Percentiles rank a stretch among this genome's conserved stretches.
These are phyloP conservation scores for Caranx ignobilis DNA, from an alignment of 2,113 vertebrate genomes.

Conservation along the genomic window DNA sequence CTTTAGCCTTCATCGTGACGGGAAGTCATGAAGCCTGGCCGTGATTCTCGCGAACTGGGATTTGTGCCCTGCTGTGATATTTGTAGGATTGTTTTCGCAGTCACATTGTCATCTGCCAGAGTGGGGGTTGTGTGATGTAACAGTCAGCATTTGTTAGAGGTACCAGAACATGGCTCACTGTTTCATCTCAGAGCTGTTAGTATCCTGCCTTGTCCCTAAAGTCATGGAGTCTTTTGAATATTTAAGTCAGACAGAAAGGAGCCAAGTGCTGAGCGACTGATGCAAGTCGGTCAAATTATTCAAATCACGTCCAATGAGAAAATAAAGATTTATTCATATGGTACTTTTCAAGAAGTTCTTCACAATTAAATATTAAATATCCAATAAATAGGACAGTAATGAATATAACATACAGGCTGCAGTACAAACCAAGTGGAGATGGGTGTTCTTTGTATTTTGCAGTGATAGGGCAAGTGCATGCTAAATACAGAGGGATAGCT, in stretches of 20 bases:
- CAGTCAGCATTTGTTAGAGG: constrained; percentile 29
- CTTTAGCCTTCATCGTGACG: constrained; percentile 42
- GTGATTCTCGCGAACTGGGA: constrained; percentile 34
- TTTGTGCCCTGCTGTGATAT: constrained; percentile 30
- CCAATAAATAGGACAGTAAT: too few relatives aligned
- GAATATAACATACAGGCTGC: too few relatives aligned
- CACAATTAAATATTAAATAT: not conserved
- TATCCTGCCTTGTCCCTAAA: constrained; percentile 21
- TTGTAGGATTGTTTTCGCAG: constrained; percentile 37
- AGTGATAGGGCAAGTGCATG: too few relatives aligned
- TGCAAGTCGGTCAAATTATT: not conserved
- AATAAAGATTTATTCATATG: not conserved
- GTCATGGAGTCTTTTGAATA: constrained; percentile 32
- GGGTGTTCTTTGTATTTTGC: too few relatives aligned
- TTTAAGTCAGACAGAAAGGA: constrained; percentile 6
- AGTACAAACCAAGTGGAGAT: not conserved
- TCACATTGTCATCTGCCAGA: constrained; percentile 25
- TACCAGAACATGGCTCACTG: constrained; percentile 23
- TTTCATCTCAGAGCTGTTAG: constrained; percentile 38
- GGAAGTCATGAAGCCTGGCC: constrained; percentile 46
- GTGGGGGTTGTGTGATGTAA: constrained; percentile 30
- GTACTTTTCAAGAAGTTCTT: not conserved
- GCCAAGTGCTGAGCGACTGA: not conserved
- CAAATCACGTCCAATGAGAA: not conserved
- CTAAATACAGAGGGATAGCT: too few relatives aligned